Percentiles rank a stretch among this genome's conserved stretches.
phyloP scores from a whole-genome alignment of 2,888 invertebrate genomes.

The Prenolepis imparis region DNA sequence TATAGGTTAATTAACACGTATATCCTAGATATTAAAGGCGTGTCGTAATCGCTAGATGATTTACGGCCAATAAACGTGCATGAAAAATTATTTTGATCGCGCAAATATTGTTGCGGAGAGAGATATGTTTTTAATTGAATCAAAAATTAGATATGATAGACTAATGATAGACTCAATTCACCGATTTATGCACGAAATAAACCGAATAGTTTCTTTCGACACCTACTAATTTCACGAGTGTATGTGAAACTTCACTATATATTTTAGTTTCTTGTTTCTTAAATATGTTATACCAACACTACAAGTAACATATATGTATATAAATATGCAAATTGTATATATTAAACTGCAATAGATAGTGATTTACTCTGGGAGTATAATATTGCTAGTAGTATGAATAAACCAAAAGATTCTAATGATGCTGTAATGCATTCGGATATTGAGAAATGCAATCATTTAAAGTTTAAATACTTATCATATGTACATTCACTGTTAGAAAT shows the following conservation, averaged over 20 bases:
- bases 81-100: background rate
- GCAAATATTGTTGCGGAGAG: background rate
- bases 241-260: background rate
- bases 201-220: background rate
- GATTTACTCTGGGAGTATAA: constrained; percentile 18
- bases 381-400: constrained; percentile 25
- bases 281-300: constrained; percentile 30
- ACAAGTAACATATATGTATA: constrained; percentile 39
- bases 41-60: background rate
- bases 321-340: constrained; percentile 43
- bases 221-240: constrained; percentile 27
- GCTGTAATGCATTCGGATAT: constrained; percentile 1
- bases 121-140: background rate
- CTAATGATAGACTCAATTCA: background rate
- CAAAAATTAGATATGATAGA: too few species aligned
- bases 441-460: constrained; percentile 10
- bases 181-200: constrained; percentile 5
- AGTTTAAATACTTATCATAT: constrained; percentile 2
- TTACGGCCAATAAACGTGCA: background rate
- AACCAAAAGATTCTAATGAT: constrained; percentile 55
- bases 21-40: background rate
- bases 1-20: background rate
- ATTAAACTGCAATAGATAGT: constrained; percentile 30
- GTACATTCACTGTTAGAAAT: constrained; percentile 13
- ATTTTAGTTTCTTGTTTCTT: constrained; percentile 23